Base-by-base conservation (phyloP, 2,113 vertebrate genomes). In the Dolichallabes microphthalmus region DNA sequence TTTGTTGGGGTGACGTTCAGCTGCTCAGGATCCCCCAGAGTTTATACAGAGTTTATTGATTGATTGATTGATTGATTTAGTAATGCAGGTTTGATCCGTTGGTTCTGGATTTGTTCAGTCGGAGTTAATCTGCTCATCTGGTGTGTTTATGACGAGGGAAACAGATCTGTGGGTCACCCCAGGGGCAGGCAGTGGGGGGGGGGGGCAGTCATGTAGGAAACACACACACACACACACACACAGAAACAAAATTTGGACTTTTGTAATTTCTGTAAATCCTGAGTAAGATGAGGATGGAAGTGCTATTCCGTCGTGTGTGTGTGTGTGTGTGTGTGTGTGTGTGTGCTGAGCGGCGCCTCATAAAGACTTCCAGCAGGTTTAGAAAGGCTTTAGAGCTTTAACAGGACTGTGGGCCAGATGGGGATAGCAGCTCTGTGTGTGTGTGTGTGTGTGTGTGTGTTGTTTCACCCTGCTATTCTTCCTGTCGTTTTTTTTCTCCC, bases 331-430 rank as follows among this genome's bases (percentile, higher is more conserved):
- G 27, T 11, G 75, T 57, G 55, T 79, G 45, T 32, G 55, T 79
- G 4, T 13, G 2, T 79, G 15, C 60, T 22, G 63, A 87, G 69
- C 82, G 82, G 64, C 1, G 63, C 80, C 88, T 87, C 82, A 57
- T 89, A 82, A 88, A 87, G 66, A 74, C 68, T 81, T 73, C 64
- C 80, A 50, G 20, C 76, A 30, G 79, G 88, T 75, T 89, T 89
- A 87, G 80, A 61, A 80, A 83, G 76, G 76, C 85, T 89, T 74
- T 87, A 81, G 64, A 77, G 85, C 45, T 39, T 53, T 79, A 52
- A 85, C 86, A 88, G 64, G 88, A 74, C 87, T 91, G 68, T 73
- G 19, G 32, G 58, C 66, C 90, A 92, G 89, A 90, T 78, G 75
- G 75, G 45, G 53, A 22, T 11, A 78, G 5, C 27, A 35, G n/a